Percentiles rank a stretch among this genome's conserved stretches.
Evolutionary conservation across 1,140 invertebrate genomes (phyloP).

Genomic region (Linepithema humile): DNA sequence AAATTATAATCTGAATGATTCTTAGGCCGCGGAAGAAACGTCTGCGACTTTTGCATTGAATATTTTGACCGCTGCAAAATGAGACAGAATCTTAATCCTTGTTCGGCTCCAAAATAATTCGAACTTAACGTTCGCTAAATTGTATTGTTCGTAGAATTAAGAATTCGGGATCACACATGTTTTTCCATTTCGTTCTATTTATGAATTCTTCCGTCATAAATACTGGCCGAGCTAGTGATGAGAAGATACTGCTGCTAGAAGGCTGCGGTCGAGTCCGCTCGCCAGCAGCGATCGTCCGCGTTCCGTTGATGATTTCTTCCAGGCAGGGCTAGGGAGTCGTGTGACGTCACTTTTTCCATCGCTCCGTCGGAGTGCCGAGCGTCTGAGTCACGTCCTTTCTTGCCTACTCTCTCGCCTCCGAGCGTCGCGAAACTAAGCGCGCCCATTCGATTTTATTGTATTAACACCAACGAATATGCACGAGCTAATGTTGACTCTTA

Average conservation of each 20-base stretch:
- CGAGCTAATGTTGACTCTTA: constrained; percentile 1
- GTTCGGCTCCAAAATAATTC: too few species aligned
- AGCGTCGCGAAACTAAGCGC: neutral
- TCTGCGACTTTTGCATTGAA: neutral
- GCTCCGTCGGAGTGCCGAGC: constrained; percentile 77
- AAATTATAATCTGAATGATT: constrained; percentile 30
- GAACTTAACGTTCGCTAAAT: too few species aligned
- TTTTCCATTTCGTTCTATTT: neutral
- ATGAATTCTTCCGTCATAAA: neutral
- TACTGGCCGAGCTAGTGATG: neutral
- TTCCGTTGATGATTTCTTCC: constrained; percentile 81
- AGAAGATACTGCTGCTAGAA: constrained; percentile 28
- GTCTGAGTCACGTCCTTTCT: constrained; percentile 79
- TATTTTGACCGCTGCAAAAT: too few species aligned
- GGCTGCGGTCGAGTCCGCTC: neutral
- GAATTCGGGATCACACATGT: neutral
- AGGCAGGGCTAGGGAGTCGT: constrained; percentile 71
- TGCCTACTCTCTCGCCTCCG: constrained; percentile 61
- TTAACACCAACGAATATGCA: constrained; percentile 14
- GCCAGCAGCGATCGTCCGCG: constrained; percentile 67
- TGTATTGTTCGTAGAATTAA: neutral
- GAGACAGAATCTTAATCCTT: too few species aligned
- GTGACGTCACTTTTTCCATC: constrained; percentile 80
- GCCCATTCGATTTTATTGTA: constrained; percentile 24
- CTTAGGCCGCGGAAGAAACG: neutral